A percentile compares a stretch with the other conserved stretches of the same genome.
Conservation (phyloP, 2,888 invertebrate species). For the Caenorhabditis angaria region DNA sequence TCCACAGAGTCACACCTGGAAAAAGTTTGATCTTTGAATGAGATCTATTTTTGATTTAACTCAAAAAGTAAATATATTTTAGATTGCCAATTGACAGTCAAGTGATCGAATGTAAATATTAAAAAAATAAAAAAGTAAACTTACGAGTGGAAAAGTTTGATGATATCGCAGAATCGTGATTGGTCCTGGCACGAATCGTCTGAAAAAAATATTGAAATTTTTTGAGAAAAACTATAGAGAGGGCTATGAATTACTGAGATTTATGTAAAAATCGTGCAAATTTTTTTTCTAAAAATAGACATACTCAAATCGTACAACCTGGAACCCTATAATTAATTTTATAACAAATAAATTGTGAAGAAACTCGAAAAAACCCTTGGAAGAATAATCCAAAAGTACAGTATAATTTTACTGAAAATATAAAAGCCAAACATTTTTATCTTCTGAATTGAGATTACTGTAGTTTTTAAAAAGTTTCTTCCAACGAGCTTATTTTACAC, state of each 20-base stretch:
- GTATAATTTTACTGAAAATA: too few relatives aligned
- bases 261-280: constrained; percentile 3
- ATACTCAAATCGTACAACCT: not conserved
- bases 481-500: not conserved
- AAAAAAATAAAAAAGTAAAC: constrained; percentile 31
- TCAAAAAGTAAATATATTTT: not conserved
- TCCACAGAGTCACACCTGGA: constrained; percentile 63
- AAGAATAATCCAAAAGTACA: too few relatives aligned
- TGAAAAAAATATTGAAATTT: constrained; percentile 21
- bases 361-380: too few relatives aligned
- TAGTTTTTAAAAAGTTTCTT: not conserved
- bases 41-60: not conserved
- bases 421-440: too few relatives aligned
- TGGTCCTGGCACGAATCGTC: constrained; percentile 64
- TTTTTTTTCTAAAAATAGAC: not conserved
- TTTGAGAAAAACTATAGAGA: not conserved
- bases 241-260: too few relatives aligned
- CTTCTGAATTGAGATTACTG: too few relatives aligned
- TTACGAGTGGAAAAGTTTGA: constrained; percentile 70
- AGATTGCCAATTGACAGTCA: not conserved
- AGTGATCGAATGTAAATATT: not conserved
- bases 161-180: constrained; percentile 70
- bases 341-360: too few relatives aligned
- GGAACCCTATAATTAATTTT: not conserved
- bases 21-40: constrained; percentile 5